Base-by-base conservation (phyloP, 2,797 vertebrate species). In the Knipowitschia caucasica region DNA sequence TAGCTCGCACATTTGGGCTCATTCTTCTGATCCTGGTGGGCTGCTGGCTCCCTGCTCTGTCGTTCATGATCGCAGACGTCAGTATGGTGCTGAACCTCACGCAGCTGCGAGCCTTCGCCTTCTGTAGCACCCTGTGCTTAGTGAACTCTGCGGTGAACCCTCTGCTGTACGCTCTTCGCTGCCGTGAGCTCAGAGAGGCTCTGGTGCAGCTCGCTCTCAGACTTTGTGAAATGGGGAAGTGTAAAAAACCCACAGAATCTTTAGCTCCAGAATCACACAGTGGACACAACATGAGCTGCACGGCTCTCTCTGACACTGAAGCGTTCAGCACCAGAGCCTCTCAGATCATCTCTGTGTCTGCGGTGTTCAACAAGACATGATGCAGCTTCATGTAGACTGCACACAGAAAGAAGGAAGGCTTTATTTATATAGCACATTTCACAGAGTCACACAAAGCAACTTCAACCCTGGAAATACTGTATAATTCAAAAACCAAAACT, bases 111-210 rank as follows among this genome's bases (percentile, higher is more conserved):
- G 87, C 78, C 31, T 98, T 96, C 0, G 94, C 95, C 66, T 98
- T 96, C 76, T 95, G 91, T 77, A 92, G 93, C 83, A 93, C 92
- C 31, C 91, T 98, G 43, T 98, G 94, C 65, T 88, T 98, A 29
- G 74, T 95, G 60, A 95, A 98, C 75, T 95, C 94, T 23, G 85
- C 92, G 51, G 78, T 94, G 56, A 96, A 98, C 74, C 95, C 95
- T 0, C 47, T 95, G 36, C 88, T 98, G 27, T 98, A 98, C 0
- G 95, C 92, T 12, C 82, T 94, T 53, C 57, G 92, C 21, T 98
- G 94, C 71, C 74, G 86, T 64, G 94, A 96, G 69, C 80, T 98
- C 0, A 86, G 74, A 39, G 62, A 81, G 2, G 91, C 91, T 4
- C 65, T 93, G 2, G 49, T 77, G 34, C 80, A 49, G 38, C 0